Conservation (phyloP, 2,888 invertebrate species). For the Perizoma affinitatum region DNA sequence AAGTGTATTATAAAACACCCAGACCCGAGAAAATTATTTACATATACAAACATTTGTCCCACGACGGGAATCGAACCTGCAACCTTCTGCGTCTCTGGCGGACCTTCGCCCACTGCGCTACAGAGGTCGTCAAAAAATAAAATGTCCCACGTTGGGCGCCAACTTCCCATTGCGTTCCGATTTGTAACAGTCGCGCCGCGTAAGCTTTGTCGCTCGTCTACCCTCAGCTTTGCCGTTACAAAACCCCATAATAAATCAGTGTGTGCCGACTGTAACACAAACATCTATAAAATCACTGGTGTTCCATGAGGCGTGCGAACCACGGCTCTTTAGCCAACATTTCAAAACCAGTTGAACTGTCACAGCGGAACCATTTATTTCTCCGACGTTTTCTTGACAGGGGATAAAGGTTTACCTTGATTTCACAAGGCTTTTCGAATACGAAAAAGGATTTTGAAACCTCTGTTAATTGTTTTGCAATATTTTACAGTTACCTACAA, state of each 20-base stretch:
- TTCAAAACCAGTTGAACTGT: conserved; percentile 36
- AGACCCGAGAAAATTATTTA: no score
- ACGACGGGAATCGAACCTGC: no score
- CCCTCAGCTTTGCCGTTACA: conserved; percentile 33
- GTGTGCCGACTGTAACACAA: conserved; percentile 34
- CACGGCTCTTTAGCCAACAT: conserved; percentile 33
- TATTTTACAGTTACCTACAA: no score
- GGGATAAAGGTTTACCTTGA: conserved; percentile 27
- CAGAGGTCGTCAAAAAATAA: neutral
- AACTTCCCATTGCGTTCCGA: conserved; percentile 26
- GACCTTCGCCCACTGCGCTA: no score
- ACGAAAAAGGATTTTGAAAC: conserved; percentile 1
- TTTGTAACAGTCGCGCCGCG: conserved; percentile 36
- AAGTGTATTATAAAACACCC: no score
- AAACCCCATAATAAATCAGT: conserved; percentile 39
- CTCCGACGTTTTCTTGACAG: conserved; percentile 34
- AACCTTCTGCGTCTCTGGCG: no score
- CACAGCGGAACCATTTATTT: conserved; percentile 38
- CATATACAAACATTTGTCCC: no score
- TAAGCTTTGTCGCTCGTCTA: conserved; percentile 38
- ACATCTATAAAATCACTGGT: conserved; percentile 31
- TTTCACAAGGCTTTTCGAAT: conserved; percentile 22
- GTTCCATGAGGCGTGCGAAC: conserved; percentile 24
- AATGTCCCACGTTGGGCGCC: conserved; percentile 25
- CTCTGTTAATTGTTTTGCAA: neutral